These are phyloP conservation scores for Drosophila pectinifera DNA, from an alignment of 1,140 invertebrate species.

Conservation along the genomic window DNA sequence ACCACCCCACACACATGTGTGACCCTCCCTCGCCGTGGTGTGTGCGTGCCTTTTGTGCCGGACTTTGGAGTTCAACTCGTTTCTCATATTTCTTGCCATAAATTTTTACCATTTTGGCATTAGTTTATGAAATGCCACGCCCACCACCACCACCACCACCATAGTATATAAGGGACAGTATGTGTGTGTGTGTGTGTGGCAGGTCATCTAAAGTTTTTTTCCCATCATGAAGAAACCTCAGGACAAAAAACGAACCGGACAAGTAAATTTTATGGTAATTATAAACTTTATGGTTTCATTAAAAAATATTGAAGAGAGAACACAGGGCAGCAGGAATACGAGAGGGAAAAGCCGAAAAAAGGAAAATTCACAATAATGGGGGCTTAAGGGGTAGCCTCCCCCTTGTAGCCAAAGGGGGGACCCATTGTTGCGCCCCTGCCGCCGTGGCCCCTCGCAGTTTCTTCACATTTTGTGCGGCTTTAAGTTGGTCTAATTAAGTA, in stretches of 20 bases:
- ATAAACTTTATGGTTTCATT: conserved; percentile 78
- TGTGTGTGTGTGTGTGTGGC: conserved; percentile 16
- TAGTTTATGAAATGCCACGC: conserved; percentile 61
- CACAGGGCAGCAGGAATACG: background rate
- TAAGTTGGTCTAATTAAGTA: conserved; percentile 75
- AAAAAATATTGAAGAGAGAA: conserved; percentile 56
- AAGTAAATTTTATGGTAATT: conserved; percentile 78
- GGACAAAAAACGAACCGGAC: conserved; percentile 49
- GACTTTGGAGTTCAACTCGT: conserved; percentile 53
- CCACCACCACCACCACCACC: conserved; percentile 25
- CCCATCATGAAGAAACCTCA: conserved; percentile 44
- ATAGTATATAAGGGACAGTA: background rate
- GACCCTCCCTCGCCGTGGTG: background rate
- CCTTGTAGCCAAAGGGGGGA: background rate
- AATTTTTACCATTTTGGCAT: conserved; percentile 68
- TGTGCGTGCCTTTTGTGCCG: conserved; percentile 67
- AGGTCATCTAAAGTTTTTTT: conserved; percentile 55
- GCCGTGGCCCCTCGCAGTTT: conserved; percentile 16
- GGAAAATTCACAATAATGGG: conserved; percentile 29
- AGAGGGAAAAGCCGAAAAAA: conserved; percentile 16
- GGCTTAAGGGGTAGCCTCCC: background rate
- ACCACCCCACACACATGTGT: conserved; percentile 12
- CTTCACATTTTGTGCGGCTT: conserved; percentile 54
- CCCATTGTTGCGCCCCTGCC: conserved; percentile 29
- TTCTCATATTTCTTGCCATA: conserved; percentile 78